phyloP scores from a whole-genome alignment of 2,797 vertebrate species.

The Ficedula albicollis region DNA sequence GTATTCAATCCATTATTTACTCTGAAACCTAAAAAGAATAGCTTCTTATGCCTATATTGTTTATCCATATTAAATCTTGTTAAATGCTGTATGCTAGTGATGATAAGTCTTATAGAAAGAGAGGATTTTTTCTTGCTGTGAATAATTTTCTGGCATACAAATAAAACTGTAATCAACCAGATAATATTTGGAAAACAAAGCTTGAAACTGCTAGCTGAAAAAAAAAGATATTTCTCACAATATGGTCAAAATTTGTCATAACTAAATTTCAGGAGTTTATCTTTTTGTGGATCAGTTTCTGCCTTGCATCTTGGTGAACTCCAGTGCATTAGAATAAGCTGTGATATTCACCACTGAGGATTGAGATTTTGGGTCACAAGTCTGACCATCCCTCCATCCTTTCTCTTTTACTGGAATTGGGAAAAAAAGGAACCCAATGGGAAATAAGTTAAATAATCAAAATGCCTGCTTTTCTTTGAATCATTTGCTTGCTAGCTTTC shows the following conservation, averaged over 20 bases:
- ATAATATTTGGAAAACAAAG: neutral
- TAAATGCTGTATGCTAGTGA: neutral
- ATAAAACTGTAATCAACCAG: neutral
- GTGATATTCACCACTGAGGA: neutral
- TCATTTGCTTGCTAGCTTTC: neutral
- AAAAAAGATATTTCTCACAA: neutral
- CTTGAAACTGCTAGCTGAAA: neutral
- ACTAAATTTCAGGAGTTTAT: neutral
- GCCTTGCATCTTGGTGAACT: neutral
- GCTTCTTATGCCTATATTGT: neutral
- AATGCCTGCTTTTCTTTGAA: neutral
- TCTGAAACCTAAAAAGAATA: slow-evolving; percentile 26
- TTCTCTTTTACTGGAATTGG: neutral
- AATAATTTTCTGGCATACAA: neutral
- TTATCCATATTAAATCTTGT: slow-evolving; percentile 24
- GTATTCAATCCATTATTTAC: slow-evolving; percentile 56
- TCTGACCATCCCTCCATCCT: neutral
- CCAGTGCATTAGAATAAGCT: neutral
- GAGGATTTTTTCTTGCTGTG: slow-evolving; percentile 6
- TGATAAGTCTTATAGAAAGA: neutral
- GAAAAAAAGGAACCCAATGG: neutral
- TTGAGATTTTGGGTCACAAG: neutral
- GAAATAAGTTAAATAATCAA: neutral
- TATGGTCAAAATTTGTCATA: neutral
- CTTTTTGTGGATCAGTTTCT: neutral